Conservation (phyloP, 2,888 invertebrate genomes). For the Eupithecia inturbata region DNA sequence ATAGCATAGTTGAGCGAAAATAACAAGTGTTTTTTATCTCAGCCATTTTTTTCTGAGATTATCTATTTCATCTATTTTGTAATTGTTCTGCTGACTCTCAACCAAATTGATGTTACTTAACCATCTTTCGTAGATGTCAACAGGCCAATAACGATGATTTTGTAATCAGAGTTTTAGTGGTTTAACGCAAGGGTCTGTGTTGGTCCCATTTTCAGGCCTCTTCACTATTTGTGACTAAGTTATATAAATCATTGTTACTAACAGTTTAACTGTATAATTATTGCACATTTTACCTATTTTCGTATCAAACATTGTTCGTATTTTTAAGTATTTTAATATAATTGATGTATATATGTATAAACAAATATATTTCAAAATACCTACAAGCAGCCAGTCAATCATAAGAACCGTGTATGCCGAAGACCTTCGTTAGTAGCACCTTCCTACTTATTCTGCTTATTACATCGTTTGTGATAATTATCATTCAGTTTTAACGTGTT, state of each 20-base stretch:
- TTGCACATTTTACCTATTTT: slow-evolving; percentile 19
- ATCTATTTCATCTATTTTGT: neutral
- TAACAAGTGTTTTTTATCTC: neutral
- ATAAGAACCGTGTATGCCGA: slow-evolving; percentile 33
- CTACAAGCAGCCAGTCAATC: slow-evolving; percentile 38
- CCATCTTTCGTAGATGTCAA: too few species aligned
- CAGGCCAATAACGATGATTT: too few species aligned
- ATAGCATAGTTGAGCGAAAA: slow-evolving; percentile 10
- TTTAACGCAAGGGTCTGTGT: neutral
- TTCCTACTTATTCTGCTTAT: slow-evolving; percentile 20
- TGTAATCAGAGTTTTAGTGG: too few species aligned
- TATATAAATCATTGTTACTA: too few species aligned
- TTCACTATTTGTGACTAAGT: too few species aligned
- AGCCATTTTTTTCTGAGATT: neutral
- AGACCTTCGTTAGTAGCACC: slow-evolving; percentile 37
- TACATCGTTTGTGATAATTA: slow-evolving; percentile 27
- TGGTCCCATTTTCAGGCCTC: neutral
- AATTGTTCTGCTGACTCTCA: too few species aligned
- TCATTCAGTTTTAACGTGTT: slow-evolving; percentile 32
- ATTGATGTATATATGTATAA: slow-evolving; percentile 32
- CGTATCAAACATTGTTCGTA: slow-evolving; percentile 5
- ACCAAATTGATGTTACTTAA: too few species aligned
- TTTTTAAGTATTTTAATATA: slow-evolving; percentile 10
- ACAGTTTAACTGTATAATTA: neutral
- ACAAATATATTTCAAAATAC: slow-evolving; percentile 35